Evolutionary conservation across 1,140 invertebrate species (phyloP).

Genomic region (Drosophila lowei): DNA sequence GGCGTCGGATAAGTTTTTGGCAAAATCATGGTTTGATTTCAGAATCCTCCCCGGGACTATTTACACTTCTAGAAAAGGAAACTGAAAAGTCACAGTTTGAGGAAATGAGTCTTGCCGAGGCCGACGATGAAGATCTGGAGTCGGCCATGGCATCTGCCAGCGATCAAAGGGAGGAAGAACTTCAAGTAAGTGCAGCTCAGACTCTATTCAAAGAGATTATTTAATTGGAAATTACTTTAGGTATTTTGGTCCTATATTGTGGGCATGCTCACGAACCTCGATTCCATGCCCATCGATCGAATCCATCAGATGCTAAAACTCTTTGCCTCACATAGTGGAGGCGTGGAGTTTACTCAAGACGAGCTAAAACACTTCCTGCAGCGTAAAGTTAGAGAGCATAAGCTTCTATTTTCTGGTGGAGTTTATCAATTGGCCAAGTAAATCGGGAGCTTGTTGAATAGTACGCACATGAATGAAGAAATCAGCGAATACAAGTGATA

Average conservation of each 20-base stretch:
- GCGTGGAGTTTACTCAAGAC: conserved; percentile 93
- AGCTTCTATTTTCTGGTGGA: conserved; percentile 92
- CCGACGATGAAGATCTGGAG: conserved; percentile 95
- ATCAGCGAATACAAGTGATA: conserved; percentile 29
- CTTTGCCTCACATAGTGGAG: conserved; percentile 95
- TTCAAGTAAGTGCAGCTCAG: conserved; percentile 86
- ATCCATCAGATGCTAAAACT: conserved; percentile 99
- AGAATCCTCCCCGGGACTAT: conserved; percentile 90
- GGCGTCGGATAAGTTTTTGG: conserved; percentile 95
- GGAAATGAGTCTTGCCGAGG: conserved; percentile 85
- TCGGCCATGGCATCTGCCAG: conserved; percentile 96
- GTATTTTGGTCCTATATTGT: conserved; percentile 98
- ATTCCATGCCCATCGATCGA: conserved; percentile 94
- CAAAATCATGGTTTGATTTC: conserved; percentile 92
- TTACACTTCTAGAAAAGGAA: conserved; percentile 90
- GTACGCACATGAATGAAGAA: conserved; percentile 25
- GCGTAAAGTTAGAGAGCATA: conserved; percentile 95
- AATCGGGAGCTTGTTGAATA: conserved; percentile 10
- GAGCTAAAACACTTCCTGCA: conserved; percentile 96
- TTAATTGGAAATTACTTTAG: conserved; percentile 33
- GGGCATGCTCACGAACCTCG: conserved; percentile 97
- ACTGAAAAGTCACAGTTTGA: conserved; percentile 84
- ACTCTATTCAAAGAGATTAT: background rate
- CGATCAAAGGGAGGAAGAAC: conserved; percentile 95
- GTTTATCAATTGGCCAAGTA: conserved; percentile 93